Conservation (phyloP, 2,797 vertebrate genomes). For the Paramormyrops hopkinsi region DNA sequence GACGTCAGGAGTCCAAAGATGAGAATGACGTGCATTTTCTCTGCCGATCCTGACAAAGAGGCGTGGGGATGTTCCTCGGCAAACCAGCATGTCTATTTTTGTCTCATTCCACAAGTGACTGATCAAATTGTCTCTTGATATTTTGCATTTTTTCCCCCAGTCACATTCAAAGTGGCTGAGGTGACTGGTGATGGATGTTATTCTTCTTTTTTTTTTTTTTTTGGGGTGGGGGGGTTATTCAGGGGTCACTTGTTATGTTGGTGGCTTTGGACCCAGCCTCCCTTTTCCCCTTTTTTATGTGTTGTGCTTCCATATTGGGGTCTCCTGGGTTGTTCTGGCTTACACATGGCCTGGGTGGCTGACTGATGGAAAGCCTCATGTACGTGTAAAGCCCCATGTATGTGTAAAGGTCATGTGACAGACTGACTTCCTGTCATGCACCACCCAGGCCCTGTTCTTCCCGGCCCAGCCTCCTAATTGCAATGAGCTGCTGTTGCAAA, state of each 20-base stretch:
- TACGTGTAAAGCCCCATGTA: no score
- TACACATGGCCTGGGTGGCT: background rate
- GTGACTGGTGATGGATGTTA: background rate
- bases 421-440: background rate
- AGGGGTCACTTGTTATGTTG: background rate
- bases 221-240: background rate
- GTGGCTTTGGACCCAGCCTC: background rate
- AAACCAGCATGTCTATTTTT: background rate
- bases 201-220: background rate
- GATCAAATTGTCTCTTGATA: background rate
- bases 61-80: background rate
- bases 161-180: background rate
- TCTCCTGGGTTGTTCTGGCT: background rate
- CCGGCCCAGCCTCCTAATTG: background rate
- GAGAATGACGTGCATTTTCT: background rate
- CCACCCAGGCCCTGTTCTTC: background rate
- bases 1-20: background rate
- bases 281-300: no score
- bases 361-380: background rate
- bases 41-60: background rate
- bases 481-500: background rate
- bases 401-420: background rate
- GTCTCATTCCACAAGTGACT: background rate
- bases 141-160: background rate
- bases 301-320: background rate